phyloP scores from a whole-genome alignment of 1,140 invertebrate species.

The Drosophila erecta region DNA sequence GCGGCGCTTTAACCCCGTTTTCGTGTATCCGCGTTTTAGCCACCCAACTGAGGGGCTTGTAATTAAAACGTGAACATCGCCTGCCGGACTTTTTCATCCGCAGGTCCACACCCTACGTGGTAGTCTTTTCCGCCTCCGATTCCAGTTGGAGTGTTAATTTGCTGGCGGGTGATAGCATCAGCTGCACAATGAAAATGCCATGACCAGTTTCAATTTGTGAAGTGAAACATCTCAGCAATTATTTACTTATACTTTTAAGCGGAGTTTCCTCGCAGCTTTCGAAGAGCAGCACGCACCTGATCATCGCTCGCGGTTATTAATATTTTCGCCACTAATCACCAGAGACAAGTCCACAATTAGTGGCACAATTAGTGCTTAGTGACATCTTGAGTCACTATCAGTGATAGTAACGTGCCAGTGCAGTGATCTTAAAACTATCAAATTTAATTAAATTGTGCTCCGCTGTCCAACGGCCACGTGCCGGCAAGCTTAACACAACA shows the following conservation, averaged over 20 bases:
- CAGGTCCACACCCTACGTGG: conserved; percentile 21
- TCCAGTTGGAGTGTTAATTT: conserved; percentile 1
- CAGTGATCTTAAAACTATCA: too few species aligned
- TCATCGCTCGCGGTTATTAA: too few species aligned
- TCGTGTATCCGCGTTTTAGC: conserved; percentile 16
- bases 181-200: conserved; percentile 1
- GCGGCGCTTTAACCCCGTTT: conserved; percentile 39
- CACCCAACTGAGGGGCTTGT: conserved; percentile 43
- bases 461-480: too few species aligned
- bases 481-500: too few species aligned
- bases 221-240: background rate
- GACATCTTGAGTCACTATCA: too few species aligned
- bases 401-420: too few species aligned
- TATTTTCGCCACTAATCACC: too few species aligned
- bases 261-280: too few species aligned
- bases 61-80: conserved; percentile 72
- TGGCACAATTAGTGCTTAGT: too few species aligned
- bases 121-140: conserved; percentile 14
- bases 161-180: conserved; percentile 8
- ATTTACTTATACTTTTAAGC: background rate
- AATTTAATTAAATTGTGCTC: too few species aligned
- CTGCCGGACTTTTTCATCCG: conserved; percentile 48
- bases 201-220: background rate
- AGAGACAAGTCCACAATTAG: too few species aligned
- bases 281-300: too few species aligned